Percentiles rank a stretch among this genome's conserved stretches.
These are phyloP conservation scores for Phaonia tiefii DNA, from an alignment of 2,888 invertebrate genomes.

Conservation along the genomic window DNA sequence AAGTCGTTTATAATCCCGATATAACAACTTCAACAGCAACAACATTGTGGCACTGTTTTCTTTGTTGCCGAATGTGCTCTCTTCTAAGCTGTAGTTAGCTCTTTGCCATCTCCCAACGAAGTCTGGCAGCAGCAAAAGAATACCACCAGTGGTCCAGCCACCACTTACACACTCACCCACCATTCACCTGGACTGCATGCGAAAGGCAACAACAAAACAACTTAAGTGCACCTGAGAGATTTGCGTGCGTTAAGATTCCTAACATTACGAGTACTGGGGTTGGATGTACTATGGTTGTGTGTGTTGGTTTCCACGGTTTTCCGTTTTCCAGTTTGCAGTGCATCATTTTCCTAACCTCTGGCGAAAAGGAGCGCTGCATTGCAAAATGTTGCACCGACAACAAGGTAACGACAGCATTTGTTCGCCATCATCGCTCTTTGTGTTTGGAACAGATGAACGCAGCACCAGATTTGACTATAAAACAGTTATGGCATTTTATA, in stretches of 20 bases:
- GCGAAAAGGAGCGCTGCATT: conserved; percentile 53
- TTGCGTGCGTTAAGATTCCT: conserved; percentile 29
- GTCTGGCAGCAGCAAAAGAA: background rate
- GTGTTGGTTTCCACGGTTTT: background rate
- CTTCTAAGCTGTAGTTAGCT: conserved; percentile 12
- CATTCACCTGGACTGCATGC: conserved; percentile 25
- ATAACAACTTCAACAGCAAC: background rate
- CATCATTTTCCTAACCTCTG: conserved; percentile 55
- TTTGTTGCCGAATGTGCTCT: conserved; percentile 41
- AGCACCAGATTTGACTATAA: conserved; percentile 28
- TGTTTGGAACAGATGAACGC: conserved; percentile 31
- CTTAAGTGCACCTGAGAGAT: conserved; percentile 28
- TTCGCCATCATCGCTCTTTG: conserved; percentile 39
- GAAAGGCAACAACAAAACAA: background rate
- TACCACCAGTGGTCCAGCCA: background rate
- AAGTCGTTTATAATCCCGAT: conserved; percentile 59
- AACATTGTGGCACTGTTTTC: background rate
- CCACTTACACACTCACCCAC: no score
- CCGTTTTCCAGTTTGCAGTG: no score
- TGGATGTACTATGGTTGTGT: background rate
- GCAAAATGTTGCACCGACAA: conserved; percentile 30
- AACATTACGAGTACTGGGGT: conserved; percentile 13
- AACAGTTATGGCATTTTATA: conserved; percentile 39
- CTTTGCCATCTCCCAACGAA: background rate
- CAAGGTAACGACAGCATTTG: conserved; percentile 32